Base-by-base conservation (phyloP, 2,797 vertebrate genomes). In the Notolabrus celidotus region DNA sequence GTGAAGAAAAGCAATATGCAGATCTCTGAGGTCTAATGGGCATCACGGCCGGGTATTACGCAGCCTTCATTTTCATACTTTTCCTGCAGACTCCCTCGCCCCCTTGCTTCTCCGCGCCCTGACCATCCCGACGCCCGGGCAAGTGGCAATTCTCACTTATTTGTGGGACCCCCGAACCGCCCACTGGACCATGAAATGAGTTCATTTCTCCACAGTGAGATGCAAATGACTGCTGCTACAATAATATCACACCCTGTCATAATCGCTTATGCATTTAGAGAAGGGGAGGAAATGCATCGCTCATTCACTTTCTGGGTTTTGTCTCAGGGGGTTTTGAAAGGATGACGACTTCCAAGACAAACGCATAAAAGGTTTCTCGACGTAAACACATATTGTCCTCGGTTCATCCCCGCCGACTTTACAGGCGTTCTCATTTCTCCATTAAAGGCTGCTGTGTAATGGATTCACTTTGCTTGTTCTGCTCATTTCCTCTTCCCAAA, bases 151-250 rank as follows among this genome's bases (percentile, higher is more conserved):
- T 88, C 74, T 67, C 84, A 77, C 87, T 87, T 84, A 91, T 92
- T 90, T 90, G 71, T 36, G 42, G 16, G 42, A 64, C 64, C 69
- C 83, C 76, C 50, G 53, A 84, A 86, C 82, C 83, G 67, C 53
- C 86, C 90, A 77, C 81, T 46, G 36, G 91, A 92, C 89, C 93
- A 85, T 93, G 92, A 94, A 94, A 94, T 94, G 77, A 93, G 89
- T 81, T 93, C 83, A 93, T 94, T 93, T 93, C 75, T 67, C 76
- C 71, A 58, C 46, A 81, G 79, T 31, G 71, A 74, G 76, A 92
- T 87, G 86, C 88, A 92, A 91, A 93, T 92, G 88, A 91, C 71
- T 83, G 73, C 41, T 73, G 81, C 84, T 80, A 45, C 80, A 83
- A 88, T 89, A 90, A 92, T 86, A 91, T 89, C 83, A 66, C 78